phyloP scores from a whole-genome alignment of 1,140 invertebrate genomes.

The Amphibalanus amphitrite region DNA sequence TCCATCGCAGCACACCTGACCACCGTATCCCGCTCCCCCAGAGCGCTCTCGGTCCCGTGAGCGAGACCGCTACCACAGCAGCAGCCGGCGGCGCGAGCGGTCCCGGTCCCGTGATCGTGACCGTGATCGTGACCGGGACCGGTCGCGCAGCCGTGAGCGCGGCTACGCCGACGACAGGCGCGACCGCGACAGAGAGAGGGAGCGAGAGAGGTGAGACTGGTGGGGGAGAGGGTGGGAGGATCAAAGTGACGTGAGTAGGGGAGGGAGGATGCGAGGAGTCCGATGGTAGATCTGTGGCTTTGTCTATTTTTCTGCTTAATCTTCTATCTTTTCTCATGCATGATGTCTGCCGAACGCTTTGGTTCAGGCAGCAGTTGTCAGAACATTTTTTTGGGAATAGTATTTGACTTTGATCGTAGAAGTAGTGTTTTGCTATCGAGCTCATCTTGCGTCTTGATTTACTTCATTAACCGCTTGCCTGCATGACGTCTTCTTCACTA shows the following conservation, averaged over 20 bases:
- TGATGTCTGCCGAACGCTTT: too few species aligned
- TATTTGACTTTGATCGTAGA: too few species aligned
- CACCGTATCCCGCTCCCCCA: slow-evolving; percentile 2
- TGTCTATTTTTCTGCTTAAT: too few species aligned
- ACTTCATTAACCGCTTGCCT: too few species aligned
- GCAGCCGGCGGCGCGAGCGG: slow-evolving; percentile 46
- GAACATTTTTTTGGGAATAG: too few species aligned
- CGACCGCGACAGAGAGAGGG: slow-evolving; percentile 29
- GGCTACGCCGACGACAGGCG: slow-evolving; percentile 22
- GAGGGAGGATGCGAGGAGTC: background rate
- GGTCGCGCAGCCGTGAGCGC: slow-evolving; percentile 26
- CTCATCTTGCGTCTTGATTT: too few species aligned
- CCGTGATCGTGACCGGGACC: slow-evolving; percentile 33
- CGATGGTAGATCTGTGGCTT: too few species aligned
- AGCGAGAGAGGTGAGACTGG: slow-evolving; percentile 22
- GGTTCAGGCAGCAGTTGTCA: too few species aligned
- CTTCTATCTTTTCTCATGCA: too few species aligned
- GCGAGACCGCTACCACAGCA: slow-evolving; percentile 46
- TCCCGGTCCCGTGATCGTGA: slow-evolving; percentile 46
- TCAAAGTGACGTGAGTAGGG: slow-evolving; percentile 15
- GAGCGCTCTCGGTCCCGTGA: slow-evolving; percentile 41
- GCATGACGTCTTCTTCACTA: too few species aligned
- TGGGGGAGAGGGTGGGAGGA: slow-evolving; percentile 11
- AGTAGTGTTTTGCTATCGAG: too few species aligned
- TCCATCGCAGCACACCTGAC: slow-evolving; percentile 1